Conservation (phyloP, 1,140 invertebrate species). For the Melanaphis sacchari region DNA sequence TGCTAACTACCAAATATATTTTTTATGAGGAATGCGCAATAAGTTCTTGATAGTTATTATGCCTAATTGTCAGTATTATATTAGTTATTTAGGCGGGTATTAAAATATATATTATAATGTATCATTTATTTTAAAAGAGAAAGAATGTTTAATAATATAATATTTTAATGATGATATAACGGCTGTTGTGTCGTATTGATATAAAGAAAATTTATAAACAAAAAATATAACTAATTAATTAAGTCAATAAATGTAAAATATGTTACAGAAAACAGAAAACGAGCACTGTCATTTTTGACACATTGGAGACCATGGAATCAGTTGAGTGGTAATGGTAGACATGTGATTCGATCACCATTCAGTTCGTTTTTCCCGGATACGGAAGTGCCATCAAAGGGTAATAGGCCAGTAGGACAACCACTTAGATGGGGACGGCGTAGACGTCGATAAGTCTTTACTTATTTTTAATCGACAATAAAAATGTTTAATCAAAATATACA, state of each 20-base stretch:
- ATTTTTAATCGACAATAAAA: slow-evolving; percentile 34
- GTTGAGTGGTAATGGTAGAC: slow-evolving; percentile 44
- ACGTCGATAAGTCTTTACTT: slow-evolving; percentile 45
- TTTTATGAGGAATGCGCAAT: neutral
- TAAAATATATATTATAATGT: neutral
- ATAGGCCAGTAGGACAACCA: slow-evolving; percentile 60
- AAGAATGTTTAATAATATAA: neutral
- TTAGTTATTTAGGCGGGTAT: neutral
- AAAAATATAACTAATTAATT: neutral
- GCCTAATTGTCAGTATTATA: neutral
- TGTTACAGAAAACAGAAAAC: slow-evolving; percentile 58
- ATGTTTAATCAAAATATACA: slow-evolving; percentile 48
- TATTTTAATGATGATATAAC: neutral
- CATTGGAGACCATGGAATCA: slow-evolving; percentile 60
- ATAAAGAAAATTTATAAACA: neutral
- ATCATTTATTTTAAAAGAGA: neutral
- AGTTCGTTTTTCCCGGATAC: slow-evolving; percentile 57
- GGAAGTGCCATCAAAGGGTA: slow-evolving; percentile 52
- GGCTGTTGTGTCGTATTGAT: neutral
- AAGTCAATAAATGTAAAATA: neutral
- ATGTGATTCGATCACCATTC: slow-evolving; percentile 56
- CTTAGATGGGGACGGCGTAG: slow-evolving; percentile 60
- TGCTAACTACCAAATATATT: neutral
- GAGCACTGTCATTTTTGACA: slow-evolving; percentile 60
- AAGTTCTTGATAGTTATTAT: neutral